Base-by-base conservation (phyloP, 1,140 invertebrate species). In the Anadara kagoshimensis region DNA sequence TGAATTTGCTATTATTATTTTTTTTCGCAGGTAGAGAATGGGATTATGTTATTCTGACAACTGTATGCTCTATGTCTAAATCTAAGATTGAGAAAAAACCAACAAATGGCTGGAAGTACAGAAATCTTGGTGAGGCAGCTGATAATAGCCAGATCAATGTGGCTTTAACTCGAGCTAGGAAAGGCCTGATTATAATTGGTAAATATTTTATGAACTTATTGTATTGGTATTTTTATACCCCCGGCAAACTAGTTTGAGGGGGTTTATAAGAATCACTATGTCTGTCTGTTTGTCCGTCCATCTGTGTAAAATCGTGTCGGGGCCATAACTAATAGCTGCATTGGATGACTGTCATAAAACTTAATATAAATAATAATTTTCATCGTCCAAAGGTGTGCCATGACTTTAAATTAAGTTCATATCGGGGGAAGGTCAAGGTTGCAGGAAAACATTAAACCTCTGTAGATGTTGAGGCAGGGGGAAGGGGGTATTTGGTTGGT, bases 181-280 rank as follows among this genome's bases (percentile, higher is more conserved):
- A 73, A 45, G 79, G 83, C 36, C 66, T 84, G 12, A 72, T 83
- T 58, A 73, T 84, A 14, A 59, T 84, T 26, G 82, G 82, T 83
- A 69, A 65, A 75, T 74, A 51, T 11, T 22, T 22, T 24, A 56
- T 66, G 10, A 53, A 29, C 20, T 53, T 0, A 26, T 18, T 58
- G 24, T 24, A 26, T 22, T 22, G 20, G 8, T 22, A 18, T n/a
- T 18, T 47, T 64, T 11, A 49, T 18, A 49, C 18, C n/a, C n/a
- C n/a, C n/a, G n/a, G n/a, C n/a, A n/a, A n/a, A n/a, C n/a, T n/a
- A n/a, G n/a, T n/a, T n/a, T 10, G 10, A 18, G 10, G 45, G 10
- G 45, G 10, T 49, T n/a, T n/a, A n/a, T n/a, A n/a, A n/a, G n/a
- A n/a, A n/a, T n/a, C n/a, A n/a, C n/a, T n/a, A n/a, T n/a, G n/a